These are phyloP conservation scores for Crotalus viridis DNA, from an alignment of 2,113 vertebrate species.

Conservation along the genomic window DNA sequence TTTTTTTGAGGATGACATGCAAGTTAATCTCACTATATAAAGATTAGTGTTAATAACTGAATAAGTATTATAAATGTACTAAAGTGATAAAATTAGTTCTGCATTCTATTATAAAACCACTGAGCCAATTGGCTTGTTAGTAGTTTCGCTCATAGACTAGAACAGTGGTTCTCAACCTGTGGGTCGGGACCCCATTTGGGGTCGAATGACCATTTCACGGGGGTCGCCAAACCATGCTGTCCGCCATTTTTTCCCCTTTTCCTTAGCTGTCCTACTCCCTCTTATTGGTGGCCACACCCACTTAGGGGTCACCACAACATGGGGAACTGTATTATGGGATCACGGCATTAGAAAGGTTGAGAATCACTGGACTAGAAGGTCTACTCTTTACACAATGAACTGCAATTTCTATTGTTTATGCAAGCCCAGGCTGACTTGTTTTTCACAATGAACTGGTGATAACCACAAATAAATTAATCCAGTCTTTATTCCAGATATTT, in stretches of 20 bases:
- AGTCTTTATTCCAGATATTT: slow-evolving; percentile 81
- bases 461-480: slow-evolving; percentile 75
- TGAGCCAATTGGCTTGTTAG: not conserved
- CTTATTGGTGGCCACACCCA: no score
- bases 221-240: no score
- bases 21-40: not conserved
- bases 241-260: no score
- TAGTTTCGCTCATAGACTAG: slow-evolving; percentile 9
- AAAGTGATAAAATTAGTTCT: not conserved
- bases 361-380: slow-evolving; percentile 13
- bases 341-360: no score
- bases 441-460: slow-evolving; percentile 56
- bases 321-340: no score
- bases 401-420: not conserved
- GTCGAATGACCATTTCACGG: no score
- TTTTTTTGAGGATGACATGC: not conserved
- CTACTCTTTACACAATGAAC: not conserved
- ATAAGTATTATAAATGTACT: not conserved
- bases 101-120: not conserved
- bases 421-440: not conserved
- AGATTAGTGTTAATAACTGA: not conserved
- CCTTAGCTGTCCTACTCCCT: no score
- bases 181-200: no score
- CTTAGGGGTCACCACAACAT: no score
- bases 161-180: no score